Percentiles rank a stretch among this genome's conserved stretches.
Evolutionary conservation across 2,113 vertebrate species (phyloP).

Genomic region (Myrmophylax atrothorax): DNA sequence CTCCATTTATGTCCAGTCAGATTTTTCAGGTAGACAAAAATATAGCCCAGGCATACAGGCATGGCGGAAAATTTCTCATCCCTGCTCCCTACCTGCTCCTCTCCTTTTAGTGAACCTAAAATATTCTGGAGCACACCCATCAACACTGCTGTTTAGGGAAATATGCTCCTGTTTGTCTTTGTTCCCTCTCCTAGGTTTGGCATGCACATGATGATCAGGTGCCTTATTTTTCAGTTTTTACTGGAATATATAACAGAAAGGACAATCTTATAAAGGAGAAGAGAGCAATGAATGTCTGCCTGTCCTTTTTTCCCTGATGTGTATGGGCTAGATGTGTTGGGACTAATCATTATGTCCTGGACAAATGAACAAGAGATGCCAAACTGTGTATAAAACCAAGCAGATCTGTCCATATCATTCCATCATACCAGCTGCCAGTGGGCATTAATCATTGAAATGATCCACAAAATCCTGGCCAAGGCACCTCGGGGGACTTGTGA

Average conservation of each 20-base stretch:
- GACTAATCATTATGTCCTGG: neutral
- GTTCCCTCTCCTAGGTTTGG: neutral
- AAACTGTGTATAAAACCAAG: neutral
- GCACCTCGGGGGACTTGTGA: neutral
- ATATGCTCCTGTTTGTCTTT: rapidly evolving
- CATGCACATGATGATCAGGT: neutral
- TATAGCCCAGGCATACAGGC: rapidly evolving
- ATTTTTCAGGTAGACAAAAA: neutral
- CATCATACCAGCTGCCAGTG: neutral
- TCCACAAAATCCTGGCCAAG: neutral
- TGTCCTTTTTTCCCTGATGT: neutral
- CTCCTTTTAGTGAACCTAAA: neutral
- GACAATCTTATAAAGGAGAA: neutral
- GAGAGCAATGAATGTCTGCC: neutral
- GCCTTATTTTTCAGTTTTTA: neutral
- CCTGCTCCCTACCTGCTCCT: neutral
- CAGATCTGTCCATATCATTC: neutral
- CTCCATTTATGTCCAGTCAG: neutral
- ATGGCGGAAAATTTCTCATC: rapidly evolving
- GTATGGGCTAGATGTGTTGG: neutral
- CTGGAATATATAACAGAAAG: neutral
- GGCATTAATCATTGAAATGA: neutral
- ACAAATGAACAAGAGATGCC: neutral
- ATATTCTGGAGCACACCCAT: neutral
- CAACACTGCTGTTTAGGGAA: neutral